Percentiles rank a stretch among this genome's conserved stretches.
These are phyloP conservation scores for Leptosomus discolor DNA, from an alignment of 2,113 vertebrate species.

Conservation along the genomic window DNA sequence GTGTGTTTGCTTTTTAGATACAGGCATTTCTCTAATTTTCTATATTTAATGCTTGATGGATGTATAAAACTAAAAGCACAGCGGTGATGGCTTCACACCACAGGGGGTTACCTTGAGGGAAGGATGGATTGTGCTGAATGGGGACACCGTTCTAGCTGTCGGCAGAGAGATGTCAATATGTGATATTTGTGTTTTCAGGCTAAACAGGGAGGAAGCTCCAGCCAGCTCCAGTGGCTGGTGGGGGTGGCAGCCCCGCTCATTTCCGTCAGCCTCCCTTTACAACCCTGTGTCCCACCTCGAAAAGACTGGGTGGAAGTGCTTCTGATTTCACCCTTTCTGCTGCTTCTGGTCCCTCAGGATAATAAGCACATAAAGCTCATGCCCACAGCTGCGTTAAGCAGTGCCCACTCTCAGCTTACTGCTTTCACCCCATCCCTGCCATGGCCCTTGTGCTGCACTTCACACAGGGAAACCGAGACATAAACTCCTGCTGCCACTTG, in stretches of 20 bases:
- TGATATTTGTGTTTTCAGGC: not conserved
- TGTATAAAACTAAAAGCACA: rapidly evolving
- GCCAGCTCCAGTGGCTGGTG: not conserved
- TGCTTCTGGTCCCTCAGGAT: not conserved
- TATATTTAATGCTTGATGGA: not conserved
- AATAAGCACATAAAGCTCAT: rapidly evolving
- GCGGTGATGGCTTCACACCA: rapidly evolving
- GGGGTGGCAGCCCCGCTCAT: not conserved
- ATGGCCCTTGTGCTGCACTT: rapidly evolving
- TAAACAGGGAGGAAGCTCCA: not conserved
- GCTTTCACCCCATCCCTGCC: not conserved
- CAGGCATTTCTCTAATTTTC: not conserved
- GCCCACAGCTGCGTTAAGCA: rapidly evolving
- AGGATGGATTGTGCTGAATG: not conserved
- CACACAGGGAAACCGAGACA: rapidly evolving
- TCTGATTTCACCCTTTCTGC: not conserved
- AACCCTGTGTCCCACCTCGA: not conserved
- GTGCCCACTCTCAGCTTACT: not conserved
- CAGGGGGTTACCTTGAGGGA: not conserved
- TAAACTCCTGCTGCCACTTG: rapidly evolving
- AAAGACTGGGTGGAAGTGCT: not conserved
- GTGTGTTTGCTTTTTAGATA: not conserved
- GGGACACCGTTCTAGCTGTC: rapidly evolving
- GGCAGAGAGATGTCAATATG: not conserved
- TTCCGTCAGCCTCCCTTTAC: not conserved